Evolutionary conservation across 2,113 vertebrate species (phyloP), one percentile per base, ranked within the genome.

Genomic region (Illadopsis cleaveri): DNA sequence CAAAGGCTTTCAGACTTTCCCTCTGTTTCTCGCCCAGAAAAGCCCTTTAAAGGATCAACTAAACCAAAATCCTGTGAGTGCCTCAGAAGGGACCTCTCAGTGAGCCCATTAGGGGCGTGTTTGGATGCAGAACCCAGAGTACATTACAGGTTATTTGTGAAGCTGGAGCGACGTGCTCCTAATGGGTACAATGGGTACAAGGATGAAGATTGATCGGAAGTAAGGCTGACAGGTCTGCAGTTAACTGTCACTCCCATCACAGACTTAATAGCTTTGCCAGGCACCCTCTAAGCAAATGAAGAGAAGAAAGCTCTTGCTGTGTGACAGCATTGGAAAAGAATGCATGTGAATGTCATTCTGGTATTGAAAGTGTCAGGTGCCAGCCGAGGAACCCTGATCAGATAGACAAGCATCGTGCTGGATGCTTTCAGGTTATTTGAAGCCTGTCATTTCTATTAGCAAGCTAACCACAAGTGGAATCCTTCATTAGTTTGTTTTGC

Each of bases 401-500:
- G 97, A 98, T 94, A 97, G 98, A 98, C 98, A 98, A 97, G 98
- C 97, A 96, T 96, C 95, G 69, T 86, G 97, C 97, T 95, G 96
- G 95, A 94, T 95, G 97, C 97, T 98, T 98, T 96, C 98, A 98
- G 98, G 98, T 97, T 98, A 98, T 98, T 95, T 96, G 98, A 98
- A 98, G 98, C 98, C 98, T 98, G 98, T 98, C 98, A 98, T 98
- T 98, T 98, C 98, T 98, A 98, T 98, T 98, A 98, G 97, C 95
- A 94, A 92, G 97, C 95, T 96, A 97, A 98, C 97, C 96, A 89
- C 97, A 96, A 98, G 97, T 96, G 96, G 96, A 97, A 98, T 98
- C 98, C 96, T 97, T 98, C 97, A 97, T 98, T 98, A 98, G 97
- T 96, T 97, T 97, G 96, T 98, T 97, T 98, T 97, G 96, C 96